Base-by-base conservation (phyloP, 2,888 invertebrate genomes). In the Polymixis lichenea region DNA sequence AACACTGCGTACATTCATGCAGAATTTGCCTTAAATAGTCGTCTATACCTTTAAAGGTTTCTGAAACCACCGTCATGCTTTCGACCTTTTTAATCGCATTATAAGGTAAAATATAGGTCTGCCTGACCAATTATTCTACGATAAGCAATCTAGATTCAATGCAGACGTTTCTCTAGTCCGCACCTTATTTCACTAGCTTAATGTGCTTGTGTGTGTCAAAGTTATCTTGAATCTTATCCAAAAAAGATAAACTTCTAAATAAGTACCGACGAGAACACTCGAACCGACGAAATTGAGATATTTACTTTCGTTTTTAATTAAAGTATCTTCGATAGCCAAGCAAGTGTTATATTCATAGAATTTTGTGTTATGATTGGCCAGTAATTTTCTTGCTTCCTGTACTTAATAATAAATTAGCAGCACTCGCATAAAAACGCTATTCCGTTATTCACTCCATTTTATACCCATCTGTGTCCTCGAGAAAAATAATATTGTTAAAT, bases 71-170 rank as follows among this genome's bases (percentile, higher is more conserved):
- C 49, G 67, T 75, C 67, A 75, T 79, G 80, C 72, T 87, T 84
- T 78, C 77, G 70, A 83, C 82, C 81, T 80, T 87, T 88, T 82
- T 87, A 84, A 89, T 89, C 78, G 80, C 75, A 86, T 86, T 88
- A 86, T 85, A 70, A 76, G 74, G 82, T 75, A 75, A 80, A 85
- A 80, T 81, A 84, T 67, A 58, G 72, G 73, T 67, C 61, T 86
- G 79, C 73, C 80, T 75, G 77, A 82, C 82, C 84, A 82, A 83
- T 86, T 87, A 85, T 80, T 61, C 66, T 61, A 78, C 69, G 75
- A 85, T 85, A 82, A 81, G 72, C 75, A 74, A 85, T 85, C 82
- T 84, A 82, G 77, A 84, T 86, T 84, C 72, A 83, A 79, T 74
- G 69, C 82, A 73, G 78, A 86, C 77, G 78, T 82, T 87, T 84